phyloP scores from a whole-genome alignment of 2,113 vertebrate species.

The Nestor notabilis region DNA sequence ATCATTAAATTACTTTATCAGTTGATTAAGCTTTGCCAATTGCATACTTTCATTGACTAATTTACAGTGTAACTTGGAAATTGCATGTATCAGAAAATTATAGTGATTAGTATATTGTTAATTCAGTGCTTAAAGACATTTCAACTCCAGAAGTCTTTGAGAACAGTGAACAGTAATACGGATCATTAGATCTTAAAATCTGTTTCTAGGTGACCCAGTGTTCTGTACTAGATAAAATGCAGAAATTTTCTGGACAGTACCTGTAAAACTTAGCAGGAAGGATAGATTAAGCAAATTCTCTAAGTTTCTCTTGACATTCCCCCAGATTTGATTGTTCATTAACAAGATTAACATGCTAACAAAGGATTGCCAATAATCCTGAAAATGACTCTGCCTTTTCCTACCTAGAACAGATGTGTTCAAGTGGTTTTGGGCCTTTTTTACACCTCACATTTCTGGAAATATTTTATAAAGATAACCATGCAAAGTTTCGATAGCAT shows the following conservation, averaged over 20 bases:
- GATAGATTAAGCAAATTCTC: background rate
- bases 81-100: background rate
- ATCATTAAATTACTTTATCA: background rate
- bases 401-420: background rate
- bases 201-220: background rate
- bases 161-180: background rate
- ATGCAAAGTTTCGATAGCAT: background rate
- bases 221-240: background rate
- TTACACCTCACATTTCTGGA: background rate
- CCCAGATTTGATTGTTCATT: background rate
- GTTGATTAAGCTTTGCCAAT: background rate
- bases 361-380: background rate
- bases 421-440: accelerated
- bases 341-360: background rate
- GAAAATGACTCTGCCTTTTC: background rate
- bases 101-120: background rate
- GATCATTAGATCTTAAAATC: background rate
- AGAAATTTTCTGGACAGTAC: background rate
- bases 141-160: background rate
- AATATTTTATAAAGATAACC: background rate
- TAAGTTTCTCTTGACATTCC: background rate
- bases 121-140: background rate
- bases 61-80: background rate
- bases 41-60: background rate
- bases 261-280: background rate